phyloP scores from a whole-genome alignment of 2,888 invertebrate species.

The Malachius bipustulatus region DNA sequence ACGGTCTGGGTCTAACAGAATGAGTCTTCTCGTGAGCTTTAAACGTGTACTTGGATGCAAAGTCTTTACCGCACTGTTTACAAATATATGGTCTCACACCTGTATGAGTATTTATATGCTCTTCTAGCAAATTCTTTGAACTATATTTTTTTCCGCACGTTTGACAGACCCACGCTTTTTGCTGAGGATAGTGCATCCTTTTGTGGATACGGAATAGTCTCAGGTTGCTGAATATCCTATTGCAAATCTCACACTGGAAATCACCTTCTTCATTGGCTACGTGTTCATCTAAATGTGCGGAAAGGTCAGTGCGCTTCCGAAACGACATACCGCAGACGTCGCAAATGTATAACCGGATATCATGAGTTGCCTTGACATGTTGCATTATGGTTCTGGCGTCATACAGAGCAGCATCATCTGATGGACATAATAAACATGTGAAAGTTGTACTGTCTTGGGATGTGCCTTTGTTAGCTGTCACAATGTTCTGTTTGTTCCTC shows the following conservation, averaged over 20 bases:
- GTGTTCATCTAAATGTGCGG: slow-evolving; percentile 51
- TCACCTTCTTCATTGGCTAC: slow-evolving; percentile 48
- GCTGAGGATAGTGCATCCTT: slow-evolving; percentile 49
- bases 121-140: slow-evolving; percentile 56
- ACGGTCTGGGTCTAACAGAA: slow-evolving; percentile 54
- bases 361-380: slow-evolving; percentile 51
- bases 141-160: slow-evolving; percentile 57
- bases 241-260: slow-evolving; percentile 52
- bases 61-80: slow-evolving; percentile 54
- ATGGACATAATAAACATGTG: slow-evolving; percentile 43
- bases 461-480: slow-evolving; percentile 4
- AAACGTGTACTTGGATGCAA: slow-evolving; percentile 68
- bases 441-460: slow-evolving; percentile 30
- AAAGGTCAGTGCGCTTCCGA: slow-evolving; percentile 49
- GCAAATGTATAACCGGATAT: slow-evolving; percentile 55
- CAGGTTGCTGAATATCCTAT: slow-evolving; percentile 48
- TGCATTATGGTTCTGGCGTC: slow-evolving; percentile 48
- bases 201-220: slow-evolving; percentile 50
- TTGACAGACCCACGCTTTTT: slow-evolving; percentile 51
- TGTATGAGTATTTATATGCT: slow-evolving; percentile 60
- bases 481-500: not conserved
- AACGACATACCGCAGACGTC: slow-evolving; percentile 56
- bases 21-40: slow-evolving; percentile 69
- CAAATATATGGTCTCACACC: slow-evolving; percentile 58
- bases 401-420: slow-evolving; percentile 34